Evolutionary conservation across 2,888 invertebrate genomes (phyloP).

Genomic region (Dyspetes luteomarginatus): DNA sequence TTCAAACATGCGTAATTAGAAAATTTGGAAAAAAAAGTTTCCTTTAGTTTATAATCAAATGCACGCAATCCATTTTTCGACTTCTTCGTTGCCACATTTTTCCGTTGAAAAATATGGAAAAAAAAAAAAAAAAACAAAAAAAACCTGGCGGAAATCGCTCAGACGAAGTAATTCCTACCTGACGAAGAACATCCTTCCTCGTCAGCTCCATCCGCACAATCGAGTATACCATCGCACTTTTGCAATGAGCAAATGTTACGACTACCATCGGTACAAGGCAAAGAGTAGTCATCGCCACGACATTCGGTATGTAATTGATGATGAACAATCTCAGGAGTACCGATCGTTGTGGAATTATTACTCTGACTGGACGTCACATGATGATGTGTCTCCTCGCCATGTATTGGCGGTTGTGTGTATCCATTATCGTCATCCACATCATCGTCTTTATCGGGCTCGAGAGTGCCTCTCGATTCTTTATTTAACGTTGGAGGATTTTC

Average conservation of each 20-base stretch:
- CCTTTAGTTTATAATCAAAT: too few relatives aligned
- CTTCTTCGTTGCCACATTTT: background rate
- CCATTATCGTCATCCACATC: slow-evolving; percentile 8
- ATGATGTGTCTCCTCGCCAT: background rate
- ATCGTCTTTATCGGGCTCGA: background rate
- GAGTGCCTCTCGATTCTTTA: slow-evolving; percentile 8
- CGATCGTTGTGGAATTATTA: background rate
- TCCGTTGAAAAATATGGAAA: too few relatives aligned
- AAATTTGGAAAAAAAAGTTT: too few relatives aligned
- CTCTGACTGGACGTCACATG: background rate
- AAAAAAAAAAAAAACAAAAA: too few relatives aligned
- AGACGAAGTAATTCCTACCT: slow-evolving; percentile 67
- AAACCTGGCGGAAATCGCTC: background rate
- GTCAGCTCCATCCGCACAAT: slow-evolving; percentile 89
- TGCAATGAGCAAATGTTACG: slow-evolving; percentile 85
- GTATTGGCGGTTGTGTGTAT: background rate
- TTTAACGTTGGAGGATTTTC: slow-evolving; percentile 25
- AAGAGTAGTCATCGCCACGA: slow-evolving; percentile 84
- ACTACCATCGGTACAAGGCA: slow-evolving; percentile 84
- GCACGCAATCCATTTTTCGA: too few relatives aligned
- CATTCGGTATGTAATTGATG: slow-evolving; percentile 75
- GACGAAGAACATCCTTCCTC: slow-evolving; percentile 85
- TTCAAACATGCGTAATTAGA: background rate
- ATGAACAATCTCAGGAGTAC: background rate
- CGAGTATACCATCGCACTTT: slow-evolving; percentile 86